phyloP scores from a whole-genome alignment of 2,113 vertebrate species.

The Clarias gariepinus region DNA sequence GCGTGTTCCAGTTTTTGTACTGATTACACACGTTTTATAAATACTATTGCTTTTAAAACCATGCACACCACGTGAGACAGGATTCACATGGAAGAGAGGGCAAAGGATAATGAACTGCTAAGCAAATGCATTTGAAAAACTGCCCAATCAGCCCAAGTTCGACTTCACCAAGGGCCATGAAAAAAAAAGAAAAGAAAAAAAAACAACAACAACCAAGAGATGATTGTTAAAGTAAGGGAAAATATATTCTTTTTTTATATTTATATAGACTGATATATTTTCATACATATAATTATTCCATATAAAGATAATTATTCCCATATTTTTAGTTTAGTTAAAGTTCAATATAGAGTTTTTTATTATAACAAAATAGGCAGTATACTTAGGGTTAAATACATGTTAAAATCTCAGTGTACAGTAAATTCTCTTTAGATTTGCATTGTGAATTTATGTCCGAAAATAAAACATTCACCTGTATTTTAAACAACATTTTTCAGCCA shows the following conservation, averaged over 20 bases:
- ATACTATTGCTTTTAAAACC: slow-evolving; percentile 68
- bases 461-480: slow-evolving; percentile 56
- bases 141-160: slow-evolving; percentile 14
- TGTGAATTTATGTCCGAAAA: slow-evolving; percentile 72
- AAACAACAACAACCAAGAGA: slow-evolving; percentile 56
- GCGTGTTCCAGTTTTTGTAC: slow-evolving; percentile 29
- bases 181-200: slow-evolving; percentile 43
- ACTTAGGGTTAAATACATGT: slow-evolving; percentile 96
- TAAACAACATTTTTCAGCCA: slow-evolving; percentile 57
- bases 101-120: slow-evolving; percentile 76
- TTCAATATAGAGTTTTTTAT: slow-evolving; percentile 88
- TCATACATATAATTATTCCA: slow-evolving; percentile 75
- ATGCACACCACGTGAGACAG: slow-evolving; percentile 64
- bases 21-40: slow-evolving; percentile 40
- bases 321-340: slow-evolving; percentile 85
- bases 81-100: slow-evolving; percentile 54
- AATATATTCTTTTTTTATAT: slow-evolving; percentile 71
- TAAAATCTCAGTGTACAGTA: slow-evolving; percentile 86
- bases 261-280: slow-evolving; percentile 61
- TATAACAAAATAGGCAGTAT: slow-evolving; percentile 99
- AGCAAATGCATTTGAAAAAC: slow-evolving; percentile 24
- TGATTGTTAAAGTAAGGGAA: slow-evolving; percentile 77
- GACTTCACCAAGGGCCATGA: slow-evolving; percentile 8
- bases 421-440: slow-evolving; percentile 78
- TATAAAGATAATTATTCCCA: slow-evolving; percentile 82